Percentiles rank a stretch among this genome's conserved stretches.
phyloP scores from a whole-genome alignment of 2,888 invertebrate genomes.

The Nezara viridula region DNA sequence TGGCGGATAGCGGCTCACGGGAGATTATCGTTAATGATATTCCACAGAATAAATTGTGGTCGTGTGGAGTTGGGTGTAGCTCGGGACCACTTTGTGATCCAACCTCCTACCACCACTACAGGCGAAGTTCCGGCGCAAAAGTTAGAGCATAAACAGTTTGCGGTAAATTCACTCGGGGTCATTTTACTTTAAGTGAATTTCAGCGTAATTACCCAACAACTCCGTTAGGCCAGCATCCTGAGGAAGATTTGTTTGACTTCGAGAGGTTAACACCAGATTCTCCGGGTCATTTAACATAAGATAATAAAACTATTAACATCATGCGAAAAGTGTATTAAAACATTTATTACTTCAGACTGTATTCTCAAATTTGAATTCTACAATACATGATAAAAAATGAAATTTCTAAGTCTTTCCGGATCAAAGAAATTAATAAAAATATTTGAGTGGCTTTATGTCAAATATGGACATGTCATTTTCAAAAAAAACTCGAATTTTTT shows the following conservation, averaged over 20 bases:
- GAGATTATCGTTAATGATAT: slow-evolving; percentile 26
- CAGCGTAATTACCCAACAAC: not conserved
- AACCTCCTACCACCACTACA: not conserved
- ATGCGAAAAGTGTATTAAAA: too few relatives aligned
- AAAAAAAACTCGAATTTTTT: too few relatives aligned
- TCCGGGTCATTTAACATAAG: not conserved
- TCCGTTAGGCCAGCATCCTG: not conserved
- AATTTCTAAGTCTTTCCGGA: too few relatives aligned
- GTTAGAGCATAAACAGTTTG: slow-evolving; percentile 32
- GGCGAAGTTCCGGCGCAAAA: not conserved
- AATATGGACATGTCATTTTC: too few relatives aligned
- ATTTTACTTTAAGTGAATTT: slow-evolving; percentile 31
- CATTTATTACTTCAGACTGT: too few relatives aligned
- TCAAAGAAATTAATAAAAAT: too few relatives aligned
- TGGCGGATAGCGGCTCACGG: not conserved
- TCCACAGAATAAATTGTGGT: slow-evolving; percentile 31
- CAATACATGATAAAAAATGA: too few relatives aligned
- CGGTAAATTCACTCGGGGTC: slow-evolving; percentile 31
- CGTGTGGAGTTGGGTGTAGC: not conserved
- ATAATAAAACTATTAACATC: not conserved
- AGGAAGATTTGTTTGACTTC: not conserved
- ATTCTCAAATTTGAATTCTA: too few relatives aligned
- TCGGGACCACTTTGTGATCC: slow-evolving; percentile 12
- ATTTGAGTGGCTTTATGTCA: too few relatives aligned
- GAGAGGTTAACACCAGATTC: not conserved